Evolutionary conservation across 2,113 vertebrate genomes (phyloP).

Genomic region (Urocitellus parryii): DNA sequence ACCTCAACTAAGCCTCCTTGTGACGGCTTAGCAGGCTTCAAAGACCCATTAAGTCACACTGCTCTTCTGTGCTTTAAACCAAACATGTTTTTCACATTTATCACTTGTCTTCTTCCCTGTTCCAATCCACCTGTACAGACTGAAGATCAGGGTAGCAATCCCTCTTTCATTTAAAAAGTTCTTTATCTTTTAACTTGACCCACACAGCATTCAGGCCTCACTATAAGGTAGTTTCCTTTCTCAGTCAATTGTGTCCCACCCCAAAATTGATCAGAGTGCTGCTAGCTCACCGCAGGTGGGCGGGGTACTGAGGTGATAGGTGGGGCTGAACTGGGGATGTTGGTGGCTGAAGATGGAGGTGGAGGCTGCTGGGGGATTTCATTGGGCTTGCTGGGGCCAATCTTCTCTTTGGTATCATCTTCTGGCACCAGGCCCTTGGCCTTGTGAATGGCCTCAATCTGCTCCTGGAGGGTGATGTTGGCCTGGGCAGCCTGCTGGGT

Average conservation of each 20-base stretch:
- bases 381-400: constrained; percentile 97
- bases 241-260: not conserved
- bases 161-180: not conserved
- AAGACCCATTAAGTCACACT: not conserved
- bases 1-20: not conserved
- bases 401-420: constrained; percentile 98
- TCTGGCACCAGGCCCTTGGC: constrained; percentile 98
- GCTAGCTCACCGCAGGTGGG: constrained; percentile 86
- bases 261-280: not conserved
- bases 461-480: constrained; percentile 99
- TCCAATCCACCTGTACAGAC: not conserved
- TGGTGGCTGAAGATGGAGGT: constrained; percentile 87
- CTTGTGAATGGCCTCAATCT: constrained; percentile 99
- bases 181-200: not conserved
- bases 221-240: not conserved
- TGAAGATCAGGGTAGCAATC: not conserved
- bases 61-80: not conserved
- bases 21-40: not conserved
- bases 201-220: not conserved
- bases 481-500: constrained; percentile 99
- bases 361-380: constrained; percentile 91
- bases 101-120: not conserved
- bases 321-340: constrained; percentile 90
- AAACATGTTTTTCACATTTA: not conserved
- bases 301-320: constrained; percentile 90